These are phyloP conservation scores for Stictonetta naevosa DNA, from an alignment of 2,113 vertebrate species.

Conservation along the genomic window DNA sequence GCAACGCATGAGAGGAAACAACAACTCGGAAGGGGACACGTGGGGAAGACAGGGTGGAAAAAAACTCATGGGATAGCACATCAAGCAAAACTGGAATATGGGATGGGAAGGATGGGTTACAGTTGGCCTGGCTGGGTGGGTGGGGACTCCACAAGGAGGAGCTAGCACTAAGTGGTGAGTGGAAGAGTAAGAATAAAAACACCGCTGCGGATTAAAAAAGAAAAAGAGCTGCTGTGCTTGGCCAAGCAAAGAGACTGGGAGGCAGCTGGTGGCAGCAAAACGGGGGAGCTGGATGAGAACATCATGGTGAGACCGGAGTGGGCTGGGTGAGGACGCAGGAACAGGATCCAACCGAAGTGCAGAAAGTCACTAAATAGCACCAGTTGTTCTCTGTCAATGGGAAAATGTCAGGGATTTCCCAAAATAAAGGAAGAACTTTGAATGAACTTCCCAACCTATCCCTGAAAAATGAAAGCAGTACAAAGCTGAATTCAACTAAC, in stretches of 20 bases:
- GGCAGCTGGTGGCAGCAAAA: background rate
- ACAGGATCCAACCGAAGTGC: background rate
- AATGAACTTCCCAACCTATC: conserved; percentile 41
- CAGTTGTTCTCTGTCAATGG: conserved; percentile 25
- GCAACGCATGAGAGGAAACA: background rate
- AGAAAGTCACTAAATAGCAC: conserved; percentile 6
- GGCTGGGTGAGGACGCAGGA: background rate
- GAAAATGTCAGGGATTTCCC: conserved; percentile 42
- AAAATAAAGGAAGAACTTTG: conserved; percentile 52
- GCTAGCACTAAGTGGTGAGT: background rate
- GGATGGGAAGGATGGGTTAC: background rate
- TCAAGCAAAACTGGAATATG: background rate
- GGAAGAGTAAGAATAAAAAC: background rate
- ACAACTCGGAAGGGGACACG: background rate
- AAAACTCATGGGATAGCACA: background rate
- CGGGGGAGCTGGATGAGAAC: background rate
- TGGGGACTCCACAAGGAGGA: background rate
- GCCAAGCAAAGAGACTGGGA: background rate
- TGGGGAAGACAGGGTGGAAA: background rate
- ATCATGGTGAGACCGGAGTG: background rate
- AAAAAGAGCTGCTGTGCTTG: background rate
- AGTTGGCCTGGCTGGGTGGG: background rate
- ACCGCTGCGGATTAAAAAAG: background rate
- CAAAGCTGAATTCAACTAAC: conserved; percentile 25
- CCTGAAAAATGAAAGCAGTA: background rate